phyloP scores from a whole-genome alignment of 1,140 invertebrate genomes.

The Drosophila azteca region DNA sequence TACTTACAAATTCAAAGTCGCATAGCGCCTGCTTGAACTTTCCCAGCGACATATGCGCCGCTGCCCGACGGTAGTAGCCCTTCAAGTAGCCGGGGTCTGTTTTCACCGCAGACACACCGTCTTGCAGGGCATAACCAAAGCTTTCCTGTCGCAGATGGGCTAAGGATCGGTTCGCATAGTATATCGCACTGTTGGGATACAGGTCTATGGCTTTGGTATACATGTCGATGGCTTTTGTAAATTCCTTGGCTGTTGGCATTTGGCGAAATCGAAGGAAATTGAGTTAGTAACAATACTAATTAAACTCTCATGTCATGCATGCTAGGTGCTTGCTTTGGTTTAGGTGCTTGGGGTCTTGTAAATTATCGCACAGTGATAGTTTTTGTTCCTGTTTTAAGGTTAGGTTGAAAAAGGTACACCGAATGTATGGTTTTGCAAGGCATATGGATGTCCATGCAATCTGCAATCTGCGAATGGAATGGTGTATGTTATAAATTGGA shows the following conservation, averaged over 20 bases:
- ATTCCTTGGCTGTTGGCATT: conserved; percentile 91
- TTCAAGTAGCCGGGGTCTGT: conserved; percentile 96
- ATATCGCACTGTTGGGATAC: conserved; percentile 92
- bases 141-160: conserved; percentile 96
- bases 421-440: conserved; percentile 11
- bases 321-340: background rate
- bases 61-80: conserved; percentile 97
- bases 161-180: conserved; percentile 97
- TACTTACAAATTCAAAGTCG: conserved; percentile 94
- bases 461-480: background rate
- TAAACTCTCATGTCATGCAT: conserved; percentile 4
- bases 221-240: conserved; percentile 93
- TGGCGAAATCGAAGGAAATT: background rate
- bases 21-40: conserved; percentile 98
- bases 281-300: conserved; percentile 36
- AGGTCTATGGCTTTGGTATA: conserved; percentile 96
- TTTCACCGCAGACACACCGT: conserved; percentile 96
- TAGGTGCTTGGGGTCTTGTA: conserved; percentile 15
- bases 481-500: background rate
- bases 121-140: conserved; percentile 95
- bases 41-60: conserved; percentile 97
- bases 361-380: conserved; percentile 53
- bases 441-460: background rate
- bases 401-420: conserved; percentile 51
- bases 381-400: conserved; percentile 54